Evolutionary conservation across 2,888 invertebrate species (phyloP).

Genomic region (Standfussiana lucernea): DNA sequence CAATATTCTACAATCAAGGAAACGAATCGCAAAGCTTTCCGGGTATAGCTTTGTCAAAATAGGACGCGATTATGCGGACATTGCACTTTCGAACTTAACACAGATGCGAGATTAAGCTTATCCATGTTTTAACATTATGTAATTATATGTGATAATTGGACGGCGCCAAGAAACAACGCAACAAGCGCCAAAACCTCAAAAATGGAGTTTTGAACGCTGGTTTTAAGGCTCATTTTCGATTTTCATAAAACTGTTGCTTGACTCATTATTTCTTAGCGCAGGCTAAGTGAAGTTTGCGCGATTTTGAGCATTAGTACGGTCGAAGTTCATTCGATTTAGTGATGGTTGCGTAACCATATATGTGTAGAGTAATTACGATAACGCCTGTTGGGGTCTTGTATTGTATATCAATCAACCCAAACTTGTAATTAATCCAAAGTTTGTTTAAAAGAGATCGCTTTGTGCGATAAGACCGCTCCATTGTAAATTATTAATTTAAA

Average conservation of each 20-base stretch:
- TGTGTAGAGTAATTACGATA: background rate
- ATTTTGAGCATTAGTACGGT: background rate
- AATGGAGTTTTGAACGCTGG: background rate
- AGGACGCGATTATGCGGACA: background rate
- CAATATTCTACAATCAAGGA: slow-evolving; percentile 5
- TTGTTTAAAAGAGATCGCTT: background rate
- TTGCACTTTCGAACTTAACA: slow-evolving; percentile 1
- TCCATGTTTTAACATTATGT: background rate
- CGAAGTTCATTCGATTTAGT: background rate
- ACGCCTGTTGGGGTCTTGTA: background rate
- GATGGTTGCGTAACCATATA: background rate
- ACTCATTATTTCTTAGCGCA: background rate
- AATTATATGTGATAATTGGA: background rate
- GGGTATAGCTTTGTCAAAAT: background rate
- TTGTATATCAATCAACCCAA: background rate
- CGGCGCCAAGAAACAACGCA: background rate
- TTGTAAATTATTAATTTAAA: background rate
- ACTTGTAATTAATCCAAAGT: background rate
- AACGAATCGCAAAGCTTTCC: slow-evolving; percentile 17
- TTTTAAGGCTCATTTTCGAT: background rate
- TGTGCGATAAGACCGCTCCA: background rate
- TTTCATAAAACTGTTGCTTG: background rate
- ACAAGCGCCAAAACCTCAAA: background rate
- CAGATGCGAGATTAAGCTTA: background rate
- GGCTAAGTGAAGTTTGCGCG: background rate